Evolutionary conservation across 2,888 invertebrate species (phyloP), one percentile per base, ranked within the genome.

Genomic region (Lacanobia oleracea): DNA sequence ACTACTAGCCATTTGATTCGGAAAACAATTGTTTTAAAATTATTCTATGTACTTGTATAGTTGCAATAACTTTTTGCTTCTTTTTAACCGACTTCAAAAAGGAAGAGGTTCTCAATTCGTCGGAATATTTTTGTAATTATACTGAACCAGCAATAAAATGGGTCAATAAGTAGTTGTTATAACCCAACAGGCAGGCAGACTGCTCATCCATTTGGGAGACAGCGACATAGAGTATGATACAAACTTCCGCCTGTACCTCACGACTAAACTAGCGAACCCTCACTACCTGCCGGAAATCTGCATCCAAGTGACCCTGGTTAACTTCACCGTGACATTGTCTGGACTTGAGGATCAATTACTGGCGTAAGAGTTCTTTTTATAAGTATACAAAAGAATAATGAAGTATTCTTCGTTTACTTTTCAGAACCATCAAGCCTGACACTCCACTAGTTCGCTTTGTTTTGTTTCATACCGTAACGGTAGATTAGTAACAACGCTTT

Each of bases 261-360:
- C 99, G 0, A 98, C 99, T 1, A 99, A 99, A 93, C 94, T 99
- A 69, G 97, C 98, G 0, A 99, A 99, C 96, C 99, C 99, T 0
- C 99, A 99, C 94, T 99, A 99, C 93, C 93, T 99, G 78, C 99
- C 99, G 0, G 99, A 99, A 83, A 97, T 99, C 77, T 98, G 99
- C 89, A 98, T 98, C 75, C 98, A 98, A 96, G 99, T 99, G 1
- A 98, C 98, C 0, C 96, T 99, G 16, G 98, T 99, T 10, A 99
- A 99, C 94, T 99, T 99, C 91, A 98, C 99, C 67, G 99, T 99
- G 50, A 99, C 99, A 0, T 97, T 97, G 0, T 97, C 97, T 59
- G 99, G 99, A 6, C 95, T 99, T 5, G 99, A 99, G 91, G 99
- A 99, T 92, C 99, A 99, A 91, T 94, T 99, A 53, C 95, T 99